Conservation (phyloP, 2,888 invertebrate species). For the Noctua comes region DNA sequence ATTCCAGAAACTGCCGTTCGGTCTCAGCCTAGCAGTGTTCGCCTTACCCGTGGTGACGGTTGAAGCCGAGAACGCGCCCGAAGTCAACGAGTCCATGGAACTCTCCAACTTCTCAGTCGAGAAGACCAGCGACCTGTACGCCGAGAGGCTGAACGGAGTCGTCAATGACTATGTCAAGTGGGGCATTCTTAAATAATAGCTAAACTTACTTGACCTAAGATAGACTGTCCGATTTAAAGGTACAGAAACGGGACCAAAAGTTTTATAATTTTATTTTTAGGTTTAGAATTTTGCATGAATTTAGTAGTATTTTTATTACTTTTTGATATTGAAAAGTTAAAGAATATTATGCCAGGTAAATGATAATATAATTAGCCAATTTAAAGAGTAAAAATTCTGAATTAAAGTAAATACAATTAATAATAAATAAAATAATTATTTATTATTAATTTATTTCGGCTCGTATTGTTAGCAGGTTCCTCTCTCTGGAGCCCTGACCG, state of each 20-base stretch:
- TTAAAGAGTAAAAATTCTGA: background rate
- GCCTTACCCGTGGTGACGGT: constrained; percentile 74
- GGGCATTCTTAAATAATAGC: constrained; percentile 61
- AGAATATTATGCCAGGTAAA: background rate
- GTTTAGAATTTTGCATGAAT: background rate
- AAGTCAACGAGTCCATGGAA: constrained; percentile 62
- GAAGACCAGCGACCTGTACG: constrained; percentile 70
- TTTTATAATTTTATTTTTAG: background rate
- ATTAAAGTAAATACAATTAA: background rate
- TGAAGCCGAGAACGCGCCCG: constrained; percentile 71
- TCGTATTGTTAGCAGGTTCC: too few relatives aligned
- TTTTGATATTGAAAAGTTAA: background rate
- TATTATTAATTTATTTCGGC: too few relatives aligned
- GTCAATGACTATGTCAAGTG: constrained; percentile 76
- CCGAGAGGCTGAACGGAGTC: constrained; percentile 75
- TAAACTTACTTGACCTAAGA: background rate
- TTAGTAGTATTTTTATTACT: background rate
- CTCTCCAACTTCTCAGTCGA: constrained; percentile 65
- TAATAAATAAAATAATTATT: background rate
- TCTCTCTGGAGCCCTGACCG: too few relatives aligned
- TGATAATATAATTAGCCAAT: background rate
- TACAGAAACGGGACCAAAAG: background rate
- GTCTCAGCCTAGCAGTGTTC: constrained; percentile 69
- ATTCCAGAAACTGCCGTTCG: constrained; percentile 74
- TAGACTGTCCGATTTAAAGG: background rate